phyloP scores from a whole-genome alignment of 2,888 invertebrate species.

The Lithophane leautieri region DNA sequence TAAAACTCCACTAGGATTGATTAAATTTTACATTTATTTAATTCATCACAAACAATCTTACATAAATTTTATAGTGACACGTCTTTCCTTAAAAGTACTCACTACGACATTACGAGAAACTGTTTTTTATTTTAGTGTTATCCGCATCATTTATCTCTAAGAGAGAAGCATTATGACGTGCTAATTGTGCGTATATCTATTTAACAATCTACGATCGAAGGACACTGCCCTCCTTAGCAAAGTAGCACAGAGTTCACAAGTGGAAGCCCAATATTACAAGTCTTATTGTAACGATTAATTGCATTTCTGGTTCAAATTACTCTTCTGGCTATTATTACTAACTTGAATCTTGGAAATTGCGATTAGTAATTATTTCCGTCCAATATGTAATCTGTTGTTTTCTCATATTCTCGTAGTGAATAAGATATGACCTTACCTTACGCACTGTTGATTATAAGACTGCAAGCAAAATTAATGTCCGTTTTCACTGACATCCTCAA shows the following conservation, averaged over 20 bases:
- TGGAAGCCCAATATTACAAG: constrained; percentile 35
- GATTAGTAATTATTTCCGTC: not conserved
- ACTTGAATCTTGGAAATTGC: not conserved
- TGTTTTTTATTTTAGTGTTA: not conserved
- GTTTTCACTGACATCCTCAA: too few species aligned
- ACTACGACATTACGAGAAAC: constrained; percentile 43
- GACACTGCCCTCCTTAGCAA: not conserved
- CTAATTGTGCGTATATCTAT: constrained; percentile 29
- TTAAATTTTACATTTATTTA: constrained; percentile 59
- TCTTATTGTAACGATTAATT: constrained; percentile 11
- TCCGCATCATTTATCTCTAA: not conserved
- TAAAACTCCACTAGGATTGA: constrained; percentile 56
- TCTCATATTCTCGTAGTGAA: constrained; percentile 52
- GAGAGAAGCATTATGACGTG: not conserved
- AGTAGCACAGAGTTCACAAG: constrained; percentile 2
- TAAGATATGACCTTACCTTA: constrained; percentile 7
- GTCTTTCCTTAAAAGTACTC: constrained; percentile 8
- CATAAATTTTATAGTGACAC: constrained; percentile 19
- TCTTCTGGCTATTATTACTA: not conserved
- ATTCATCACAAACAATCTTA: constrained; percentile 51
- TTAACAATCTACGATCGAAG: constrained; percentile 13
- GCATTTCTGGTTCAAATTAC: not conserved
- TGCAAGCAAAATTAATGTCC: not conserved
- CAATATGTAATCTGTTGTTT: not conserved
- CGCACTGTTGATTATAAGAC: constrained; percentile 52